phyloP scores from a whole-genome alignment of 1,140 invertebrate genomes.

The Micrasema longulum region DNA sequence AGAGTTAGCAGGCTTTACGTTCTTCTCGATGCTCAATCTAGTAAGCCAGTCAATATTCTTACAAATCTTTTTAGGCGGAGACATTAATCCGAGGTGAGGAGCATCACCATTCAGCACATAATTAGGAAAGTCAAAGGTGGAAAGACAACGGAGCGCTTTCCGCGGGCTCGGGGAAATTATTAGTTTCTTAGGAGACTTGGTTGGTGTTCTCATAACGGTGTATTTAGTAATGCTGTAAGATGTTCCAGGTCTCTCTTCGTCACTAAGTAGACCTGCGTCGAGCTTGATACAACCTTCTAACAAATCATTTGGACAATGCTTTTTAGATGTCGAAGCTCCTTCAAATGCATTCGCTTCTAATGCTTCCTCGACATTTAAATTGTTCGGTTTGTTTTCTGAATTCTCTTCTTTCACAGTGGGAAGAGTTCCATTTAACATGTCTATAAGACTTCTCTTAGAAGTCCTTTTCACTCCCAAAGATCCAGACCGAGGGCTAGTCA shows the following conservation, averaged over 20 bases:
- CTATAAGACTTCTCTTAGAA: constrained; percentile 50
- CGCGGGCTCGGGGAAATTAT: constrained; percentile 31
- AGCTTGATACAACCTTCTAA: constrained; percentile 19
- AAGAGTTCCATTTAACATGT: constrained; percentile 45
- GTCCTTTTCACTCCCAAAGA: constrained; percentile 34
- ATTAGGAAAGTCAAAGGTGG: constrained; percentile 80
- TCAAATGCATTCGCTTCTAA: background rate
- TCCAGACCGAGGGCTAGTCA: constrained; percentile 19
- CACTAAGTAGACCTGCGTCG: background rate
- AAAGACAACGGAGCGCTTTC: constrained; percentile 41
- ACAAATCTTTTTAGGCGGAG: constrained; percentile 74
- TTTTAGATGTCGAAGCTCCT: constrained; percentile 36
- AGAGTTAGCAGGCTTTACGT: constrained; percentile 50
- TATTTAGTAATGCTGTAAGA: constrained; percentile 9
- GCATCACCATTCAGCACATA: constrained; percentile 80
- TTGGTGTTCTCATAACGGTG: constrained; percentile 43
- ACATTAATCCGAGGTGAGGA: constrained; percentile 77
- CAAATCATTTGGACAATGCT: constrained; percentile 13
- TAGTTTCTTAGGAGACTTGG: constrained; percentile 39
- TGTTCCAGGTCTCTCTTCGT: constrained; percentile 5
- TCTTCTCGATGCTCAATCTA: constrained; percentile 73
- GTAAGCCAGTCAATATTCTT: constrained; percentile 80
- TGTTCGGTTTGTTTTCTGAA: constrained; percentile 42
- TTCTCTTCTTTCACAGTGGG: constrained; percentile 35
- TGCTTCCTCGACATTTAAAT: constrained; percentile 14